A percentile compares a stretch with the other conserved stretches of the same genome.
Evolutionary conservation across 2,113 vertebrate genomes (phyloP).

Genomic region (Cyphomyrus plagiostoma): DNA sequence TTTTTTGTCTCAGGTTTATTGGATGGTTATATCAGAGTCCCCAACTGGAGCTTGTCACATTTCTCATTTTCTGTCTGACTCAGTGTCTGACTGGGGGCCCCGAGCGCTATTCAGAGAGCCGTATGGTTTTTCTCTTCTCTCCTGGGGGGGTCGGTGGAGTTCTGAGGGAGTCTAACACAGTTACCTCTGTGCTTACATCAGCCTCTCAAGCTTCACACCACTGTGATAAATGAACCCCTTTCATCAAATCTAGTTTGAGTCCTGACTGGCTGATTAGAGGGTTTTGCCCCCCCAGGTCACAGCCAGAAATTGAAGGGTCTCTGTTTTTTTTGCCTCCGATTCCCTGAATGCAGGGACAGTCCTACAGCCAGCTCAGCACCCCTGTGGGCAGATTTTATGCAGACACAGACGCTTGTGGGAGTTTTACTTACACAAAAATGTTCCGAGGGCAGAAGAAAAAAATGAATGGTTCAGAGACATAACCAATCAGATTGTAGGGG

Average conservation of each 20-base stretch:
- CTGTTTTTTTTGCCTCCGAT: not conserved
- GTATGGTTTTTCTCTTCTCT: not conserved
- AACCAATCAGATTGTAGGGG: too few species aligned
- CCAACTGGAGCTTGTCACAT: not conserved
- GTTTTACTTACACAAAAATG: not conserved
- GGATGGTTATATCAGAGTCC: constrained; percentile 28
- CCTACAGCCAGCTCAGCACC: not conserved
- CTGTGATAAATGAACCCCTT: constrained; percentile 16
- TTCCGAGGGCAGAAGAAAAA: too few species aligned
- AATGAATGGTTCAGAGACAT: too few species aligned
- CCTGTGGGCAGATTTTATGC: not conserved
- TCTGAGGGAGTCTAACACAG: not conserved
- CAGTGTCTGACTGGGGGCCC: not conserved
- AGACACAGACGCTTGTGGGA: too few species aligned
- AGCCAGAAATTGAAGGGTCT: not conserved
- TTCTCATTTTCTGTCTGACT: not conserved
- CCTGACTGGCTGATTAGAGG: not conserved
- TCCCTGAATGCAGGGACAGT: not conserved
- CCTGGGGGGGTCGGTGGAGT: not conserved
- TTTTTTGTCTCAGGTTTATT: constrained; percentile 26
- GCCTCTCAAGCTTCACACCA: not conserved
- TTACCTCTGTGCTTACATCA: not conserved
- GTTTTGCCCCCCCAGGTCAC: not conserved
- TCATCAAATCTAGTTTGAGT: constrained; percentile 10
- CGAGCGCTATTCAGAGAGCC: not conserved